These are phyloP conservation scores for Tichodroma muraria DNA, from an alignment of 2,113 vertebrate species.

Conservation along the genomic window DNA sequence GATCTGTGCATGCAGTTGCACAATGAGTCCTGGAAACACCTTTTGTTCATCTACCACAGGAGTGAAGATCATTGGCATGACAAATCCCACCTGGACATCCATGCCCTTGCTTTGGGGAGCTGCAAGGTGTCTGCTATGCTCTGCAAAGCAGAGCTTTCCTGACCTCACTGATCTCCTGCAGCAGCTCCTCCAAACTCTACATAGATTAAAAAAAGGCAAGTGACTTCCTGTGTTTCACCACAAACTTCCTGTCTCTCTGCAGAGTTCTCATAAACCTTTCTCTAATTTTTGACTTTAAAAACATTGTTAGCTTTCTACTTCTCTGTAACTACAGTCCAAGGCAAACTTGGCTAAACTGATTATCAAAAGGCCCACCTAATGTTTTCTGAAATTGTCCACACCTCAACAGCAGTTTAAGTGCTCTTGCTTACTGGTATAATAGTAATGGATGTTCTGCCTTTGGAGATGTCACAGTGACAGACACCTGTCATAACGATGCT, in stretches of 20 bases:
- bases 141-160: neutral
- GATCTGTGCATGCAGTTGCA: neutral
- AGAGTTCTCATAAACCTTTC: neutral
- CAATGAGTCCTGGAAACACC: neutral
- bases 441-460: neutral
- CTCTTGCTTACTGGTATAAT: neutral
- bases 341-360: neutral
- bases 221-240: constrained; percentile 19
- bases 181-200: neutral
- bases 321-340: neutral
- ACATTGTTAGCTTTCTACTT: neutral
- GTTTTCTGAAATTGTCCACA: neutral
- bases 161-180: neutral
- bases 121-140: neutral
- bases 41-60: neutral
- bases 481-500: neutral
- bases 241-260: constrained; percentile 24
- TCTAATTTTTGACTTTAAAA: neutral
- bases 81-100: neutral
- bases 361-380: neutral
- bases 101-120: neutral
- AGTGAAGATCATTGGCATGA: neutral
- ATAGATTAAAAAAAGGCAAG: neutral
- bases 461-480: neutral
- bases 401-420: neutral